Base-by-base conservation (phyloP, 2,113 vertebrate genomes). In the Albula goreensis region DNA sequence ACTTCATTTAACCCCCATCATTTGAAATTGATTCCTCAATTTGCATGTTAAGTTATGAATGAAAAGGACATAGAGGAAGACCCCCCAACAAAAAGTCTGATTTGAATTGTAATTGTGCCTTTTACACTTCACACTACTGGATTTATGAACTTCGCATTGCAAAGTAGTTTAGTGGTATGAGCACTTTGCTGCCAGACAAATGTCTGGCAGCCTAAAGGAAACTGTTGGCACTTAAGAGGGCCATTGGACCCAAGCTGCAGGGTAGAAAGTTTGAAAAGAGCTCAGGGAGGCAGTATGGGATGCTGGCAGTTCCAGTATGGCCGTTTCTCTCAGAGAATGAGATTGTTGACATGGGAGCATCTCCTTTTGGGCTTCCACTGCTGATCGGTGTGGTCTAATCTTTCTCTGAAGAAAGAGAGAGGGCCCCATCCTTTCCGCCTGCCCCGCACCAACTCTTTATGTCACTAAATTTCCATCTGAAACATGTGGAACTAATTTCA, bases 401-500 rank as follows among this genome's bases (percentile, higher is more conserved):
- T 63, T 81, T 89, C 83, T 88, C 74, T 85, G 22, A 60, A 80
- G 41, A 50, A 15, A 50, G 80, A 85, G 84, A 85, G 81, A 31
- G 7, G 50, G 7, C 85, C 50, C 86, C 49, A 31, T n/a, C 31
- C 83, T 85, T 74, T n/a, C 81, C 80, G 48, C 51, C 79, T 77
- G 70, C 74, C 53, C 81, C 70, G 50, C 79, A 81, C 80, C 60
- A 74, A 86, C 84, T 85, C 85, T 87, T 53, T 66, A 87, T 79
- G 81, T 85, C 91, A 90, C 80, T 90, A 87, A 11, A 88, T 87
- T 89, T 91, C 93, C 88, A 89, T 92, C 90, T 85, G 84, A 92
- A 94, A 92, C 96, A 96, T 95, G 93, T 96, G 96, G 95, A 95
- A 93, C 91, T 92, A 92, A 95, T 96, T 95, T 95, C 91, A 94